Evolutionary conservation across 2,888 invertebrate species (phyloP).

Genomic region (Orchesellides sinensis): DNA sequence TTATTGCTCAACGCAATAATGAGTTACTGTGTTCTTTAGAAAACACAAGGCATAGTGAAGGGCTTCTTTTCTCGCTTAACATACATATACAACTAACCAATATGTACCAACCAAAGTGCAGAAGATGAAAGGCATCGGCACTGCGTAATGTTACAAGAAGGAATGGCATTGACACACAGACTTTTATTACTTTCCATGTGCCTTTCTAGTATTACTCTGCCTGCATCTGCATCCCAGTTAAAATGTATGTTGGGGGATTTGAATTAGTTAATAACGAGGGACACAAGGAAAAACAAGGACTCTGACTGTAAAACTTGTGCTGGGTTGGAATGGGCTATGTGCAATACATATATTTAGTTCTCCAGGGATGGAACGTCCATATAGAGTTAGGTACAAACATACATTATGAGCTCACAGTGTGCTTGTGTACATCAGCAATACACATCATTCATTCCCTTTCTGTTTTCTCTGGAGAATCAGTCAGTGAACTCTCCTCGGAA

Average conservation of each 20-base stretch:
- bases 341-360: constrained; percentile 7
- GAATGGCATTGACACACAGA: constrained; percentile 28
- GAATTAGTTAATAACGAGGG: constrained; percentile 6
- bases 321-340: no score
- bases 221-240: constrained; percentile 10
- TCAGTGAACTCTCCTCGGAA: background rate
- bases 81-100: background rate
- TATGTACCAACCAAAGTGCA: no score
- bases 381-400: no score
- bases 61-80: background rate
- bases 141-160: background rate
- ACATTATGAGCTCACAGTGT: background rate
- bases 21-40: no score
- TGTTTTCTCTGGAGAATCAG: constrained; percentile 4
- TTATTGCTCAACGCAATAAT: background rate
- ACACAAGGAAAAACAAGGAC: background rate
- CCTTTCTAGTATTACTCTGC: no score
- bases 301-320: constrained; percentile 5
- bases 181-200: constrained; percentile 23
- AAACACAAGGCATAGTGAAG: constrained; percentile 18
- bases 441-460: background rate
- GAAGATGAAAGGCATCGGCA: constrained; percentile 16
- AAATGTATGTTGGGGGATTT: constrained; percentile 14
- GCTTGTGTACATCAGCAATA: background rate
- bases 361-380: constrained; percentile 23